Evolutionary conservation across 2,888 invertebrate species (phyloP), one percentile per base, ranked within the genome.

Genomic region (Ectropis crepuscularia): DNA sequence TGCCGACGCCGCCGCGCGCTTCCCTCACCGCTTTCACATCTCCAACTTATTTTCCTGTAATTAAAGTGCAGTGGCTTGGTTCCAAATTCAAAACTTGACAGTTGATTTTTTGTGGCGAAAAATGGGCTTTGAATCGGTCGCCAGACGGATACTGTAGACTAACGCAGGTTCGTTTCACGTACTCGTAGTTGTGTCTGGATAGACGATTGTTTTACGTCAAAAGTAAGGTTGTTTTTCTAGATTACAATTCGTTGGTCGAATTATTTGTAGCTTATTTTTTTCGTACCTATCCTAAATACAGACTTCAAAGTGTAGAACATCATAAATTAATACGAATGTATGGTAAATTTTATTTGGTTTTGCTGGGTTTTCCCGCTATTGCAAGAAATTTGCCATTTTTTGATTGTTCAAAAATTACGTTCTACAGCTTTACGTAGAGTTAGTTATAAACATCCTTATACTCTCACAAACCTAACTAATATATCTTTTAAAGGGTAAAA

Each of bases 31-130:
- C 73, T 74, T 71, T 67, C 81, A 84, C 83, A 85, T 86, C 85
- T 88, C 83, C 77, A 88, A 89, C 88, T 89, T 90, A 89, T 83
- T 59, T 62, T 55, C 16, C 61, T 47, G 41, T 65, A 69, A 70
- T 78, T 71, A 28, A n/a, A 81, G 86, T 88, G 83, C 79, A 82
- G 83, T 89, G 81, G 72, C 72, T 74, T 64, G 73, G 76, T 39
- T 38, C 53, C 51, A 58, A 51, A 60, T 39, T 41, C 2, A 57
- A 42, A 48, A 53, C 39, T 65, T 66, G 57, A 73, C 69, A 72
- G 6, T 58, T 61, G 43, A 59, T 64, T 57, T 72, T 73, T 65
- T 63, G 76, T 80, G 76, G 59, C 65, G 68, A 62, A 76, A 73
- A 71, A 89, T 89, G 89, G 77, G 79, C 79, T 84, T 78, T 68